Evolutionary conservation across 1,140 invertebrate genomes (phyloP), one percentile per base, ranked within the genome.

Genomic region (Drosophila arawakana): DNA sequence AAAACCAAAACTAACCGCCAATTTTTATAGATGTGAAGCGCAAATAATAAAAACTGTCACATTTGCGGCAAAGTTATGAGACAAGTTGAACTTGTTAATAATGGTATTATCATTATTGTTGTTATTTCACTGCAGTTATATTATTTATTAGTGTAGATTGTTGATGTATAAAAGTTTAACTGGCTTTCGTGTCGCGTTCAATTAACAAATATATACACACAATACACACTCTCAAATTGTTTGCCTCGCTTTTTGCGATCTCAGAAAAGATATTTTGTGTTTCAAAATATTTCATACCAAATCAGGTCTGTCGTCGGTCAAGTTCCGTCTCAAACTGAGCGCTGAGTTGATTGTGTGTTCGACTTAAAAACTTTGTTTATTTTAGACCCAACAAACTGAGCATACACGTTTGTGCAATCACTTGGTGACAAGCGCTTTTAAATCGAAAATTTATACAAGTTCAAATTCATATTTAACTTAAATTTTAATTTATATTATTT

Each of bases 271-370:
- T 41, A 41, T 41, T 54, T 41, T 5, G 49, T 7, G 44, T 9
- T 46, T 50, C 37, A 35, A 13, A 43, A 18, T 8, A 59, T 21
- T 39, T 15, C 39, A 30, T 13, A 41, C 30, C 15, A 68, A 68
- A 68, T 49, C 58, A 73, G 78, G 61, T 70, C 76, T 47, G 76
- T 50, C 54, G 49, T 37, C 82, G 75, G 60, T 52, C 44, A 86
- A 78, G 67, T 73, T 73, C 60, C 59, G 68, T 71, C 60, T 71
- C 35, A 49, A 66, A 79, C 68, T 85, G 76, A 81, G 47, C 78
- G 44, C 4, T 46, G 41, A 35, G 52, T 34, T 57, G 10, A 5
- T 11, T 13, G 41, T n/a, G 11, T 6, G 41, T 13, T 43, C n/a
- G 37, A 39, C 37, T 39, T 39, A 7, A 39, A 39, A 39, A 39